Evolutionary conservation across 2,113 vertebrate genomes (phyloP).

Genomic region (Ranitomeya variabilis): DNA sequence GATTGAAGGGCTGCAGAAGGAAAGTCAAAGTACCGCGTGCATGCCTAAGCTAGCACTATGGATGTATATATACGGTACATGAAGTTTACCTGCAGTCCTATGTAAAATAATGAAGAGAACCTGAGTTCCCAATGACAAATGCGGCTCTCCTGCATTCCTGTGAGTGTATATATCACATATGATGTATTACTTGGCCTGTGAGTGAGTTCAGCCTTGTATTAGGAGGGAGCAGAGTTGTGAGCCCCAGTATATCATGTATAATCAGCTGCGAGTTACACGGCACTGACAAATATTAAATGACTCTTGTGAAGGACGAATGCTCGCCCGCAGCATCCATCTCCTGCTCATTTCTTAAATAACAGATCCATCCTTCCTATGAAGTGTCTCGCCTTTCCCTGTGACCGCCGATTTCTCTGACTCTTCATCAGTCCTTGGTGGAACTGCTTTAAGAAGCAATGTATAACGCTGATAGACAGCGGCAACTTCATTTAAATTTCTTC

Average conservation of each 20-base stretch:
- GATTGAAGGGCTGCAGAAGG: not conserved
- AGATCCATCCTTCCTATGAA: constrained; percentile 18
- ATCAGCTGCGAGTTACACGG: constrained; percentile 20
- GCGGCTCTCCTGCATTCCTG: not conserved
- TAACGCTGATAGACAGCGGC: constrained; percentile 42
- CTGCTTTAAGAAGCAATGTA: not conserved
- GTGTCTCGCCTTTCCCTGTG: not conserved
- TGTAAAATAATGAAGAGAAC: no score
- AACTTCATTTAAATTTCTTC: constrained; percentile 61
- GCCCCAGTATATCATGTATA: constrained; percentile 24
- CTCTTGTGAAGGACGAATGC: constrained; percentile 49
- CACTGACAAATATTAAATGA: constrained; percentile 49
- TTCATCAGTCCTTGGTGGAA: not conserved
- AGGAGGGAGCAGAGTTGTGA: not conserved
- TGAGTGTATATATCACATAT: not conserved
- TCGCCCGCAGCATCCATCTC: constrained; percentile 1
- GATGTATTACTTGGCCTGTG: constrained; percentile 21
- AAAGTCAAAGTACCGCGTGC: not conserved
- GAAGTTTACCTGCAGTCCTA: no score
- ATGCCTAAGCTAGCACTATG: not conserved
- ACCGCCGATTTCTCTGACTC: not conserved
- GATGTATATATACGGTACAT: not conserved
- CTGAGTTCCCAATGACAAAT: not conserved
- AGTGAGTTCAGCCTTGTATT: not conserved
- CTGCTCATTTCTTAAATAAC: constrained; percentile 46